phyloP scores from a whole-genome alignment of 2,888 invertebrate species.

The Hedychridium roseum region DNA sequence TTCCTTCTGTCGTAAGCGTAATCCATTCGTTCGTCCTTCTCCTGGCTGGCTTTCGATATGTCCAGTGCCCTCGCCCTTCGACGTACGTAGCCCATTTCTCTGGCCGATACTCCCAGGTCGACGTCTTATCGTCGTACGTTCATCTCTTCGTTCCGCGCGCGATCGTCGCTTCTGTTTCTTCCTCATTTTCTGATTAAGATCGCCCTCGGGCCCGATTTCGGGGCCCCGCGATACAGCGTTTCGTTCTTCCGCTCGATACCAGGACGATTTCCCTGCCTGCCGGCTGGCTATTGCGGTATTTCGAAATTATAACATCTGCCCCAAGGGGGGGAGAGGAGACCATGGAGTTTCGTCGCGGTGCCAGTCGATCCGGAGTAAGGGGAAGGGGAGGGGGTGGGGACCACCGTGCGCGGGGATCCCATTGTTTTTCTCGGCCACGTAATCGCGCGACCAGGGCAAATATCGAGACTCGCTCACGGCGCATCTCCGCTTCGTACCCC shows the following conservation, averaged over 20 bases:
- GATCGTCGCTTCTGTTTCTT: no score
- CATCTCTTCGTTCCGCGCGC: no score
- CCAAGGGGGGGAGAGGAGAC: neutral
- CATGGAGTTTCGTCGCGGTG: slow-evolving; percentile 28
- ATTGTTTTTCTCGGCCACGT: slow-evolving; percentile 37
- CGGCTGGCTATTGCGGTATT: slow-evolving; percentile 46
- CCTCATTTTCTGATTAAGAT: no score
- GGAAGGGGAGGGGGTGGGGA: slow-evolving; percentile 7
- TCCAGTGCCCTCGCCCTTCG: neutral
- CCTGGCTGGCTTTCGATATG: slow-evolving; percentile 19
- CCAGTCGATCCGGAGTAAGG: slow-evolving; percentile 5
- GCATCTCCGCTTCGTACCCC: no score
- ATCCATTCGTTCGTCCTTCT: slow-evolving; percentile 9
- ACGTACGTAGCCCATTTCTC: no score
- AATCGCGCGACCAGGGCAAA: slow-evolving; percentile 29
- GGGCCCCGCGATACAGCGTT: slow-evolving; percentile 6
- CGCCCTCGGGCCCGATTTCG: no score
- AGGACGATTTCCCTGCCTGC: slow-evolving; percentile 23
- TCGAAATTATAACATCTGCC: slow-evolving; percentile 61
- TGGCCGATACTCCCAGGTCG: no score
- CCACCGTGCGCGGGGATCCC: slow-evolving; percentile 2
- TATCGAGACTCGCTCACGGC: no score
- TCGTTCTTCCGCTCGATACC: slow-evolving; percentile 36
- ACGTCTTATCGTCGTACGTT: no score
- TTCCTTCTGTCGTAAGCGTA: neutral